These are phyloP conservation scores for Xylota sylvarum DNA, from an alignment of 2,888 invertebrate genomes.

Conservation along the genomic window DNA sequence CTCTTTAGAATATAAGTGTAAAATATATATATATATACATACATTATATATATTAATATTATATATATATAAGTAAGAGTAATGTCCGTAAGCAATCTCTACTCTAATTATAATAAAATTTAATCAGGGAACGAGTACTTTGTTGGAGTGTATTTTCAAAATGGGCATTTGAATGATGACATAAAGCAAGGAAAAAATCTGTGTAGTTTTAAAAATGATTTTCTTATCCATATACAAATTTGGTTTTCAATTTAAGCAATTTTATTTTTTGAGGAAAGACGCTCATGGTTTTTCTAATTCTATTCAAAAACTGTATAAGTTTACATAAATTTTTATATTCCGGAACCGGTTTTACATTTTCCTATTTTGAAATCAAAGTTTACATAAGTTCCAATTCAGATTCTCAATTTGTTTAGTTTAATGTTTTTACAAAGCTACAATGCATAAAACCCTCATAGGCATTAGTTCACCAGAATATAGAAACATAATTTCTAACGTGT, in stretches of 20 bases:
- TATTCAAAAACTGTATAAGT: background rate
- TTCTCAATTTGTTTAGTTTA: background rate
- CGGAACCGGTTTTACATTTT: background rate
- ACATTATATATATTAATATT: constrained; percentile 42
- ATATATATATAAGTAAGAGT: constrained; percentile 45
- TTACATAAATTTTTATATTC: background rate
- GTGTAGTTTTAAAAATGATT: background rate
- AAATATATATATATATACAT: constrained; percentile 41
- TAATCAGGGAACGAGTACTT: constrained; percentile 15
- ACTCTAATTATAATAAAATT: constrained; percentile 48
- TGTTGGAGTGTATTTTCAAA: constrained; percentile 43
- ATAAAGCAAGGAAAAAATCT: background rate
- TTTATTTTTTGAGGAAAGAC: background rate
- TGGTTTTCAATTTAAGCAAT: background rate
- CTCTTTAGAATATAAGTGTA: constrained; percentile 78
- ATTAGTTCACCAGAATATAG: constrained; percentile 31
- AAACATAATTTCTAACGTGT: constrained; percentile 36
- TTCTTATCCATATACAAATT: background rate
- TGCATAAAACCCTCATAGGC: constrained; percentile 55
- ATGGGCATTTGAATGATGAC: background rate
- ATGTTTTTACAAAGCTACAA: constrained; percentile 35
- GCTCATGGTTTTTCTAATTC: background rate
- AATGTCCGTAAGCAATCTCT: constrained; percentile 71
- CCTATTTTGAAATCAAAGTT: background rate
- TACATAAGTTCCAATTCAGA: background rate